Percentiles rank a stretch among this genome's conserved stretches.
Conservation (phyloP, 2,113 vertebrate genomes). For the Pitta sordida region DNA sequence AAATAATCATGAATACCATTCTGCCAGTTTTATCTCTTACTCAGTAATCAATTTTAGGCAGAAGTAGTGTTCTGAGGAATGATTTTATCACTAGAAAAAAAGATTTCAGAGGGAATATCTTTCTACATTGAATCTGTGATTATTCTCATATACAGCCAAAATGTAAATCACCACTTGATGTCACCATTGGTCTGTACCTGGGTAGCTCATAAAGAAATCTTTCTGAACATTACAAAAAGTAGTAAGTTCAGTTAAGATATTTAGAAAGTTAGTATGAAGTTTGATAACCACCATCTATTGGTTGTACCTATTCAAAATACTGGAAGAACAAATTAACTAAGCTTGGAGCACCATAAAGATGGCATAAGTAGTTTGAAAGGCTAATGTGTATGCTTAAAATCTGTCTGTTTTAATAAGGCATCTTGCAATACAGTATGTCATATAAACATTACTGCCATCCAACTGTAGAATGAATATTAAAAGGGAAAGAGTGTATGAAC, state of each 20-base stretch:
- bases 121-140: not conserved
- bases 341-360: not conserved
- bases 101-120: not conserved
- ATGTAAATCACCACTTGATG: constrained; percentile 65
- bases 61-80: not conserved
- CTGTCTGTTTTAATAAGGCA: not conserved
- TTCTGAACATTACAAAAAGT: not conserved
- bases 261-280: not conserved
- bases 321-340: not conserved
- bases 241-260: not conserved
- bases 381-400: not conserved
- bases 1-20: not conserved
- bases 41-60: not conserved
- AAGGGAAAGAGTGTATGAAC: not conserved
- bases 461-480: not conserved
- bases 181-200: constrained; percentile 29
- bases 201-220: not conserved
- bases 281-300: not conserved
- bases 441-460: not conserved
- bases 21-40: not conserved
- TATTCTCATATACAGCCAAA: not conserved
- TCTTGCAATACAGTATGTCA: not conserved
- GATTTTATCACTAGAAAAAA: not conserved
- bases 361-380: not conserved
- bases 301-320: not conserved